Evolutionary conservation across 2,888 invertebrate species (phyloP), one percentile per base, ranked within the genome.

Genomic region (Lutraria lutraria): DNA sequence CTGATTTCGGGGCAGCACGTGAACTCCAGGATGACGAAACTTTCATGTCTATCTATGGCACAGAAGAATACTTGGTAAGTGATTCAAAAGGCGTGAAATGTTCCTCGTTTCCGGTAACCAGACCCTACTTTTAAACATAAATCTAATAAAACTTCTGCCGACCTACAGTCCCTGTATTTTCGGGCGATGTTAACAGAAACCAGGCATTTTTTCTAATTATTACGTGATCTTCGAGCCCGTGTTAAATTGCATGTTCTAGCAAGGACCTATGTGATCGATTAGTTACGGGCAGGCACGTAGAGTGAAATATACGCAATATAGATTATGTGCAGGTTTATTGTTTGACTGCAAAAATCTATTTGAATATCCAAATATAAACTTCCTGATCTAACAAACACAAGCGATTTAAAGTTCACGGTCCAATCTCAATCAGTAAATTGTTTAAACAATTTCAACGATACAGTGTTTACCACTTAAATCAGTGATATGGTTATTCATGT

Each of bases 1-100:
- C 99, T 0, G 99, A 99, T 97, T 99, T 99, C 97, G 99, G 99
- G 56, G 99, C 99, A 31, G 99, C 99, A 0, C 97, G 99, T 92
- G 99, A 99, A 96, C 97, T 99, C 19, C 98, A 99, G 95, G 99
- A 99, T 95, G 99, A 99, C 95, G 99, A 99, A 96, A 98, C 99
- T 93, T 99, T 99, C 97, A 98, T 98, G 93, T 99, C 99, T 0
- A 97, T 99, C 4, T 99, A 99, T 97, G 99, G 99, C 2, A 99
- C 99, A 0, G 99, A 99, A 96, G 99, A 99, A 96, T 99, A 99
- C 96, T 97, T 99, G 54, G 97, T 97, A 93, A 91, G 94, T 87
- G 31, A 53, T n/a, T 81, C 19, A 56, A 8, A 56, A 68, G 13
- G 43, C 4, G 43, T 43, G 2, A 4, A 43, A 43, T 4, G 43